A percentile compares a stretch with the other conserved stretches of the same genome.
Evolutionary conservation across 2,888 invertebrate genomes (phyloP).

Genomic region (Drosophila helvetica): DNA sequence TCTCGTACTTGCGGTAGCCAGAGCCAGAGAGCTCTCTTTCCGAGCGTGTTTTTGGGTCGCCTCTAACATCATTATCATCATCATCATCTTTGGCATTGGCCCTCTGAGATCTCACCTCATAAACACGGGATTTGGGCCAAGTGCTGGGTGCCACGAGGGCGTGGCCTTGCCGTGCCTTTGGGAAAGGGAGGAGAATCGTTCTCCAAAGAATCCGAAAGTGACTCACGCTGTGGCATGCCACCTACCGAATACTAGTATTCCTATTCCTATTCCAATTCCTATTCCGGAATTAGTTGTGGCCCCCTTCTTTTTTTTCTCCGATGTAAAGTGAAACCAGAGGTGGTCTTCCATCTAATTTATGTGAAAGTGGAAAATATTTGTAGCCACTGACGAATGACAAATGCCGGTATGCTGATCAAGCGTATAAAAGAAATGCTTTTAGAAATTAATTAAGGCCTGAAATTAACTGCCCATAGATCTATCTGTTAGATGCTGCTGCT

Average conservation of each 20-base stretch:
- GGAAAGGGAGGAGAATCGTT: constrained; percentile 37
- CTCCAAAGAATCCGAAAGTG: constrained; percentile 18
- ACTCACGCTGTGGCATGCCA: constrained; percentile 7
- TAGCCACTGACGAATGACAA: constrained; percentile 37
- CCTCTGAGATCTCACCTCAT: constrained; percentile 57
- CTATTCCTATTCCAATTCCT: neutral
- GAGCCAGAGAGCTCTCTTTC: constrained; percentile 12
- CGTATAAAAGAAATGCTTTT: constrained; percentile 32
- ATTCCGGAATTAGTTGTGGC: neutral
- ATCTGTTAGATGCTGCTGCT: neutral
- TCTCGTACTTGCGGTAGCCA: neutral
- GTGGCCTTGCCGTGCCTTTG: constrained; percentile 66
- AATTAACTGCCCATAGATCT: constrained; percentile 20
- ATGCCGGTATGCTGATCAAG: constrained; percentile 41
- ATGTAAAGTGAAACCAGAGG: constrained; percentile 26
- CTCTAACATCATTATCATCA: constrained; percentile 25
- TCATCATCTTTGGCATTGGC: neutral
- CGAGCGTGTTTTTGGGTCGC: constrained; percentile 28
- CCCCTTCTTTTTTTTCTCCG: neutral
- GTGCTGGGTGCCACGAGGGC: constrained; percentile 52
- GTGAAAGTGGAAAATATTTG: constrained; percentile 64
- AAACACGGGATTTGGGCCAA: constrained; percentile 22
- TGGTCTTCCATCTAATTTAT: constrained; percentile 40
- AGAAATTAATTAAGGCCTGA: constrained; percentile 39
- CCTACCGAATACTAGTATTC: neutral